Percentiles rank a stretch among this genome's conserved stretches.
These are phyloP conservation scores for Gambusia holbrooki DNA, from an alignment of 2,113 vertebrate species.

Conservation along the genomic window DNA sequence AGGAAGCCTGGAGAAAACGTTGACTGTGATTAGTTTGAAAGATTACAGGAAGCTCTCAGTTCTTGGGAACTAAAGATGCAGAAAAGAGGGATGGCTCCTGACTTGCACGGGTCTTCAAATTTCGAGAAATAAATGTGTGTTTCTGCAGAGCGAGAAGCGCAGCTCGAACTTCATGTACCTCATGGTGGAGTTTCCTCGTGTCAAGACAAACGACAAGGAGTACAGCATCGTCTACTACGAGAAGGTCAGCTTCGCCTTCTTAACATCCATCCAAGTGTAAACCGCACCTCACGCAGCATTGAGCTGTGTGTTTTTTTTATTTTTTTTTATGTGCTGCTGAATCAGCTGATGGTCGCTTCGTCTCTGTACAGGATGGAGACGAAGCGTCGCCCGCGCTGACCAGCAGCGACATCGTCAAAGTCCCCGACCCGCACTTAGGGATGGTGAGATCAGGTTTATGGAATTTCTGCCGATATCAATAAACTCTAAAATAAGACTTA, in stretches of 20 bases:
- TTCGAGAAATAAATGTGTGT: too few species aligned
- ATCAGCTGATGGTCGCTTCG: constrained; percentile 4
- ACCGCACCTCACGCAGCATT: too few species aligned
- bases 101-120: too few species aligned
- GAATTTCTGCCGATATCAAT: not conserved
- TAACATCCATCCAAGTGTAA: not conserved
- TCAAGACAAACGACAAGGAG: constrained; percentile 93
- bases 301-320: too few species aligned
- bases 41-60: not conserved
- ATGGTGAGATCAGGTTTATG: constrained; percentile 84
- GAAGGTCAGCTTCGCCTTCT: constrained; percentile 82
- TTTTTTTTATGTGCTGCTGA: too few species aligned
- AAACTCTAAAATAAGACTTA: not conserved
- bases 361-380: constrained; percentile 88
- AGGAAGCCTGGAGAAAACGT: too few species aligned
- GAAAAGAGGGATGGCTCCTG: too few species aligned
- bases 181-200: constrained; percentile 98
- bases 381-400: constrained; percentile 87
- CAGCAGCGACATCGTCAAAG: constrained; percentile 95
- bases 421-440: constrained; percentile 98
- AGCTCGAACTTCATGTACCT: constrained; percentile 99
- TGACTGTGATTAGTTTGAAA: not conserved
- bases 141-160: constrained; percentile 92
- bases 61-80: not conserved
- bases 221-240: constrained; percentile 98